Evolutionary conservation across 1,140 invertebrate species (phyloP), one percentile per base, ranked within the genome.

Genomic region (Drosophila chauvacae): DNA sequence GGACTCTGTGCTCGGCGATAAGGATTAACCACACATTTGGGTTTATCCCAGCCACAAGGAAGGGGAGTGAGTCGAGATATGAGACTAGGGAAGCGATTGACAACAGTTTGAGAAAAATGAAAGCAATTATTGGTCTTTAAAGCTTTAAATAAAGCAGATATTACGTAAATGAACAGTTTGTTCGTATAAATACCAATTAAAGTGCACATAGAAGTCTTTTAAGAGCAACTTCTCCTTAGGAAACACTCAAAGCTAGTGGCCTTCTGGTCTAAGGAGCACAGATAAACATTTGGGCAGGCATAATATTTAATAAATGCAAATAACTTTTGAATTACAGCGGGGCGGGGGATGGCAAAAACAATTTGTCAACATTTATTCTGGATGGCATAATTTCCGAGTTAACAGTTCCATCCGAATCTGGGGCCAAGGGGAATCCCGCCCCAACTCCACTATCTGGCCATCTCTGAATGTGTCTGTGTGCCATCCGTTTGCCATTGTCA

Each of bases 401-500:
- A 69, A 69, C 74, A 77, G 61, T 77, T 77, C 44, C 73, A 77
- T 61, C 56, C 69, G 47, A 53, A 59, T 18, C 33, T 45, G 14
- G 14, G 60, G 60, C 33, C 45, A 51, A 44, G 30, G 28, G 51
- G 37, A 30, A 55, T 61, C 47, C 62, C 30, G 44, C 69, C 45
- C 26, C 44, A 48, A 48, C 56, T 45, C 20, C 70, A 58, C 13
- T 35, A 47, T 63, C 35, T 50, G 37, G 53, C 53, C 20, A 35
- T 26, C 51, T 69, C 11, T 18, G 39, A 35, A 35, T 35, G 63
- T 51, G 53, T 53, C 53, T 58, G 51, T 81, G 62, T 72, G 55
- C 28, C 76, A 78, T 78, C 74, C 64, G 80, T 60, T 80, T 73
- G 76, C 60, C 75, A 78, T 77, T 78, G 76, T 78, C 76, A 72